Conservation (phyloP, 2,888 invertebrate genomes). For the Drosophila fungiperda region DNA sequence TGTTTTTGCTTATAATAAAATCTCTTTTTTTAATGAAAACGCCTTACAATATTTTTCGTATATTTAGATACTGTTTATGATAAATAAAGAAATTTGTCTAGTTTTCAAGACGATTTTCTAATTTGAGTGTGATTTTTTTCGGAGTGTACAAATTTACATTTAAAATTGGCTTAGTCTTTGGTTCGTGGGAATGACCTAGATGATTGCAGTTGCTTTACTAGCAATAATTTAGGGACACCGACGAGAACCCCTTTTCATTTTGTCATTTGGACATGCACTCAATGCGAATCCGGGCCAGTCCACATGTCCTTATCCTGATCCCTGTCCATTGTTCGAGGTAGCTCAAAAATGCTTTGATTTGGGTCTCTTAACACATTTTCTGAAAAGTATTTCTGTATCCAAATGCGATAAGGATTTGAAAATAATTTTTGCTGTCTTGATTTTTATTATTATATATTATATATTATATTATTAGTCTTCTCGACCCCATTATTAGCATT, state of each 20-base stretch:
- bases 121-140: background rate
- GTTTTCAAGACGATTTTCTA: background rate
- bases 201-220: conserved; percentile 33
- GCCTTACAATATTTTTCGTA: background rate
- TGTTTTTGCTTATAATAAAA: background rate
- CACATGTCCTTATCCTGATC: background rate
- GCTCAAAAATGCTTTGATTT: background rate
- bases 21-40: background rate
- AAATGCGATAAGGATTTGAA: background rate
- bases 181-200: conserved; percentile 45
- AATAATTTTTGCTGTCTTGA: background rate
- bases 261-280: background rate
- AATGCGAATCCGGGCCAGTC: conserved; percentile 7
- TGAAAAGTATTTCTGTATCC: background rate
- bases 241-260: background rate
- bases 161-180: background rate
- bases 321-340: background rate
- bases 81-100: background rate
- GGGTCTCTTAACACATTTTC: background rate
- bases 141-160: background rate
- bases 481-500: background rate
- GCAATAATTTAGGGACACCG: conserved; percentile 1
- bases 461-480: no score
- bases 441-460: background rate
- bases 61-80: background rate